Percentiles rank a stretch among this genome's conserved stretches.
Conservation (phyloP, 1,140 invertebrate species). For the Frieseomelitta varia region DNA sequence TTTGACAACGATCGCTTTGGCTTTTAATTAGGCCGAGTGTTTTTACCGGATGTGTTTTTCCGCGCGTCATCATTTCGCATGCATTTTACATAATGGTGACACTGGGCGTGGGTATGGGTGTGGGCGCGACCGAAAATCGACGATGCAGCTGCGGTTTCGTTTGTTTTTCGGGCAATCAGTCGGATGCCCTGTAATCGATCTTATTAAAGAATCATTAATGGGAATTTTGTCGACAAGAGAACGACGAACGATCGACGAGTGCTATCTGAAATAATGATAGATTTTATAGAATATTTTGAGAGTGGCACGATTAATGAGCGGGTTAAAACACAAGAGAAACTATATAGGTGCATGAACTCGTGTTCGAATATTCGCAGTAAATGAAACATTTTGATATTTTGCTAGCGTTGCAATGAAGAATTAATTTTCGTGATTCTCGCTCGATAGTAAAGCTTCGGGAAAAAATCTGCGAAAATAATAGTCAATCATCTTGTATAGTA, state of each 20-base stretch:
- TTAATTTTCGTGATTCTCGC: too few relatives aligned
- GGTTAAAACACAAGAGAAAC: not conserved
- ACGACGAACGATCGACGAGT: not conserved
- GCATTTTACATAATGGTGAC: slow-evolving; percentile 29
- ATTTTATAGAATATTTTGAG: not conserved
- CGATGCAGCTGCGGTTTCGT: not conserved
- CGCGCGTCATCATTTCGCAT: not conserved
- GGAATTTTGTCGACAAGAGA: not conserved
- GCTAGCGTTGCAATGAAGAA: too few relatives aligned
- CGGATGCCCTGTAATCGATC: not conserved
- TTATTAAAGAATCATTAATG: slow-evolving; percentile 9
- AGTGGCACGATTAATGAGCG: not conserved
- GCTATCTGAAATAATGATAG: not conserved
- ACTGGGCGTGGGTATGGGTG: not conserved
- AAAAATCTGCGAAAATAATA: too few relatives aligned
- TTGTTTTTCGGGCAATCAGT: slow-evolving; percentile 24
- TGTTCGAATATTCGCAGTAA: too few relatives aligned
- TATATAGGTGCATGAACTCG: not conserved
- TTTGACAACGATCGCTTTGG: slow-evolving; percentile 1
- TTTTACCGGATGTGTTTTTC: not conserved
- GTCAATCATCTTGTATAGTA: too few relatives aligned
- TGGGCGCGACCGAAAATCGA: not conserved
- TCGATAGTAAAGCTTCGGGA: too few relatives aligned
- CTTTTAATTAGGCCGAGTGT: not conserved
- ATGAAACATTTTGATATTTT: too few relatives aligned